Evolutionary conservation across 2,113 vertebrate species (phyloP), one percentile per base, ranked within the genome.

Genomic region (Podarcis muralis): DNA sequence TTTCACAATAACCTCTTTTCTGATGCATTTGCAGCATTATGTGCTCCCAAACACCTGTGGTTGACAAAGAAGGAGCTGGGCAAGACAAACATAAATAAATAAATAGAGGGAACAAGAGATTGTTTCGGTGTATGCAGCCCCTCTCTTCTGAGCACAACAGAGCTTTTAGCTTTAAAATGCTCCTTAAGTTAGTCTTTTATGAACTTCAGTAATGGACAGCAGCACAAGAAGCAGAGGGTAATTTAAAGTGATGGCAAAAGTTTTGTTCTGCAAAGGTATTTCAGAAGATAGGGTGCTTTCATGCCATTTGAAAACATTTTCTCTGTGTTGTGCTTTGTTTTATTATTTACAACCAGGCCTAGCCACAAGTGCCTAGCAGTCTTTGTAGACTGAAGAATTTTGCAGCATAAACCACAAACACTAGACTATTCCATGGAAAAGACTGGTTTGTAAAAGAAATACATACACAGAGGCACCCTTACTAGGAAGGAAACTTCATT

Each of bases 31-130:
- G 92, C 92, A 96, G 91, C 95, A 95, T 97, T 96, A 85, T 94
- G 95, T n/a, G 23, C 93, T 94, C 53, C 20, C 94, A 94, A 98
- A 98, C 98, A 99, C 98, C 98, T 98, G 98, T 97, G 97, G 96
- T 95, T 96, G 96, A 96, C 96, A 97, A 97, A 97, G 94, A 94
- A 86, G 83, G 91, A 90, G 2, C 82, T 91, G 43, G 87, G 89
- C 75, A 89, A 94, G 86, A 88, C 25, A 88, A 76, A 83, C 30
- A 87, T 88, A 89, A 88, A 89, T 83, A 89, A 88, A 89, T 83
- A 93, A 77, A 75, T 48, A 87, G 68, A 66, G 92, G 89, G 88
- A 93, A 85, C 78, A 6, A 91, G 65, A 86, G 86, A 93, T 96
- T 95, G 96, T 93, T 92, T 87, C 8, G 89, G 86, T 90, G 90